phyloP scores from a whole-genome alignment of 1,140 invertebrate genomes.

The Procambarus clarkii region DNA sequence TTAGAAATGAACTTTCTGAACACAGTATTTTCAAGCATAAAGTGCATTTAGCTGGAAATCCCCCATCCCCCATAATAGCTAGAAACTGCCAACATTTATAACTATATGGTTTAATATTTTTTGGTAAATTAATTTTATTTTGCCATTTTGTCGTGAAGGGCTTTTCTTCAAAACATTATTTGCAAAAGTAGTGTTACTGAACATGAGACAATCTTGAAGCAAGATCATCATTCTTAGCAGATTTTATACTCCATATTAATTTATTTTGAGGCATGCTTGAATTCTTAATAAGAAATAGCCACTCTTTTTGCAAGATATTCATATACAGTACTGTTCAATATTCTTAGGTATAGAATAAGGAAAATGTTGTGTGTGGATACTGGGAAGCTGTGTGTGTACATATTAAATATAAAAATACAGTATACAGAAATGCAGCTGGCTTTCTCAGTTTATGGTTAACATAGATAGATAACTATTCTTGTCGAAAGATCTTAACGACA shows the following conservation, averaged over 20 bases:
- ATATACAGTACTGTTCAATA: background rate
- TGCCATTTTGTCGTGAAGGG: conserved; percentile 15
- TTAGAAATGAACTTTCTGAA: background rate
- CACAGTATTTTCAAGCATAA: conserved; percentile 10
- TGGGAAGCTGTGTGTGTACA: background rate
- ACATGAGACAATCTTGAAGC: background rate
- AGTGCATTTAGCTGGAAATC: conserved; percentile 14
- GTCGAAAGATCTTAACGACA: background rate
- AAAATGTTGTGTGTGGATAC: conserved; percentile 29
- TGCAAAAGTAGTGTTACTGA: conserved; percentile 23
- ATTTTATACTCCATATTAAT: background rate
- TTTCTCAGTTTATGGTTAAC: background rate
- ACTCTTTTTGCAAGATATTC: background rate
- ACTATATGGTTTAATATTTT: background rate
- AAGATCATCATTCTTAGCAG: conserved; percentile 30
- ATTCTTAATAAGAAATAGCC: background rate
- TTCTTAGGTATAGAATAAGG: conserved; percentile 23
- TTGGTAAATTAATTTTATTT: background rate
- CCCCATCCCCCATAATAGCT: background rate
- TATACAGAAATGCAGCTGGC: background rate
- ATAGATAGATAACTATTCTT: background rate
- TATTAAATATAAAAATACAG: background rate
- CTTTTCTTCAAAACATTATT: conserved; percentile 1
- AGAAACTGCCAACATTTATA: background rate
- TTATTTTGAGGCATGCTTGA: conserved; percentile 31